Conservation (phyloP, 2,888 invertebrate genomes). For the Ligdia adustata region DNA sequence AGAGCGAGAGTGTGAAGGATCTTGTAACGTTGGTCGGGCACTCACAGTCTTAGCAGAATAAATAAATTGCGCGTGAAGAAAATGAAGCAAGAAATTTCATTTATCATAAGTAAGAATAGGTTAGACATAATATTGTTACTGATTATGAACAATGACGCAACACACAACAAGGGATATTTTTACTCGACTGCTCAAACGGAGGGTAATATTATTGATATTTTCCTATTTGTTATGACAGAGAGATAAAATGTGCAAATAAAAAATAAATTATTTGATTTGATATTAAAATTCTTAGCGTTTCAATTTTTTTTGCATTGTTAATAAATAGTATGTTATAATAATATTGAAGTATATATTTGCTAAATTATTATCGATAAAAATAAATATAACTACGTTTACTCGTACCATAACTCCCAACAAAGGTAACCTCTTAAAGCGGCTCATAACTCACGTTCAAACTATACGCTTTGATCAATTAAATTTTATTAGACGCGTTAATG, state of each 20-base stretch:
- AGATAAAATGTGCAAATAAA: too few relatives aligned
- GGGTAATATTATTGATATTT: too few relatives aligned
- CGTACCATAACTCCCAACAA: constrained; percentile 26
- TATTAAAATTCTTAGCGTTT: too few relatives aligned
- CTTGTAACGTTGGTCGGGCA: constrained; percentile 49
- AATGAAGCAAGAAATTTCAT: constrained; percentile 77
- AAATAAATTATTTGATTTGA: too few relatives aligned
- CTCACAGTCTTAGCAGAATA: constrained; percentile 70
- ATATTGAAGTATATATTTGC: too few relatives aligned
- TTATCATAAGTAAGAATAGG: constrained; percentile 66
- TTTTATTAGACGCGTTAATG: constrained; percentile 79
- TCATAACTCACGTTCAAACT: constrained; percentile 62
- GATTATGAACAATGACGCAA: too few relatives aligned
- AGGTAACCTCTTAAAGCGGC: constrained; percentile 42
- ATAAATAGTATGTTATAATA: too few relatives aligned
- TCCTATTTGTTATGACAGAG: too few relatives aligned
- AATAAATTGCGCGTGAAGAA: constrained; percentile 80
- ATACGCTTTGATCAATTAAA: constrained; percentile 78
- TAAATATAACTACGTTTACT: constrained; percentile 8
- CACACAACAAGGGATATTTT: too few relatives aligned
- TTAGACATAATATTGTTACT: constrained; percentile 41
- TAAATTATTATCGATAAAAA: background rate
- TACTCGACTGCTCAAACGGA: too few relatives aligned
- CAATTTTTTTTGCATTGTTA: too few relatives aligned
- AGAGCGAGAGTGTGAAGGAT: constrained; percentile 38